Percentiles rank a stretch among this genome's conserved stretches.
These are phyloP conservation scores for Mesochorus sp. DNA, from an alignment of 2,888 invertebrate species.

Conservation along the genomic window DNA sequence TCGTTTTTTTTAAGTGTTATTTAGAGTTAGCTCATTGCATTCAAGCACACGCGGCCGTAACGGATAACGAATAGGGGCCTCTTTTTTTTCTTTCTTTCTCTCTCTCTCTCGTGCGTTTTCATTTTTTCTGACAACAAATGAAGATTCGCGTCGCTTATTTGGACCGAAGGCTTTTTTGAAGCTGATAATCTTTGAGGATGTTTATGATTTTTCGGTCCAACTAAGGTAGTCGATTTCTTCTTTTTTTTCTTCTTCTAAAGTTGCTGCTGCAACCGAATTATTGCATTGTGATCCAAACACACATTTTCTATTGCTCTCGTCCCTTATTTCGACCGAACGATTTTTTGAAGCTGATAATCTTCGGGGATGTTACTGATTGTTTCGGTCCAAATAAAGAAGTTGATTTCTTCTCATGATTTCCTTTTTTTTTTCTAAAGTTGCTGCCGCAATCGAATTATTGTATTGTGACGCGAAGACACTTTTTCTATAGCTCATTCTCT, in stretches of 20 bases:
- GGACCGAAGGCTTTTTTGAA: too few relatives aligned
- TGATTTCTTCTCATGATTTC: neutral
- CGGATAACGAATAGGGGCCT: conserved; percentile 35
- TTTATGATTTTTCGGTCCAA: too few relatives aligned
- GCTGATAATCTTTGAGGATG: too few relatives aligned
- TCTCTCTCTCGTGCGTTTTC: neutral
- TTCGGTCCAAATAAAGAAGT: too few relatives aligned
- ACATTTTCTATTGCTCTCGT: conserved; percentile 18
- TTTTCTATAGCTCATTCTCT: conserved; percentile 15
- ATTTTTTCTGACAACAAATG: neutral
- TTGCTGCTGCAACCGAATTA: conserved; percentile 21
- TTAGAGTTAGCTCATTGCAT: conserved; percentile 42
- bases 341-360: too few relatives aligned
- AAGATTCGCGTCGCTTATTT: too few relatives aligned
- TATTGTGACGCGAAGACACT: conserved; percentile 11
- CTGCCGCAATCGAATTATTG: conserved; percentile 22
- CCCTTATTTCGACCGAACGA: too few relatives aligned
- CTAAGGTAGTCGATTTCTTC: too few relatives aligned
- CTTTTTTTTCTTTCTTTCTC: conserved; percentile 15
- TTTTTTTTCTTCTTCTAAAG: conserved; percentile 15
- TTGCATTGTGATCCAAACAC: conserved; percentile 17
- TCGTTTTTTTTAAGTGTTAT: too few relatives aligned
- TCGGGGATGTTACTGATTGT: too few relatives aligned
- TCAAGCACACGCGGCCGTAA: conserved; percentile 36
- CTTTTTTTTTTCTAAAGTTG: conserved; percentile 14